These are phyloP conservation scores for Cydia pomonella DNA, from an alignment of 1,140 invertebrate species.

Conservation along the genomic window DNA sequence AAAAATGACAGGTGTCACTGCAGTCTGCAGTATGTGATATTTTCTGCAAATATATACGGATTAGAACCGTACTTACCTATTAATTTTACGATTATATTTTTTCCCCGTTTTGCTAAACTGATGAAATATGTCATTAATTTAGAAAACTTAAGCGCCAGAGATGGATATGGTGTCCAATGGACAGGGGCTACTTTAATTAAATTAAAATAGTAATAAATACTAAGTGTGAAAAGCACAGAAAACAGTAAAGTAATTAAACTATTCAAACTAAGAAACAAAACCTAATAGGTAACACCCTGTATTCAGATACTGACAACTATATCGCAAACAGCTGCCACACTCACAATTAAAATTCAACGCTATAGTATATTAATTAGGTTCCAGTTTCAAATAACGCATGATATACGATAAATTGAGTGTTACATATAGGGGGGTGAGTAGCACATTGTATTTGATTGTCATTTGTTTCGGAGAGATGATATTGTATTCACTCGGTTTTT, in stretches of 20 bases:
- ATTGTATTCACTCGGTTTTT: neutral
- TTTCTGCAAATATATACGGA: too few relatives aligned
- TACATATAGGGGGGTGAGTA: neutral
- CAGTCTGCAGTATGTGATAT: too few relatives aligned
- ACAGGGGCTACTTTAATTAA: too few relatives aligned
- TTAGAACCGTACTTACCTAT: too few relatives aligned
- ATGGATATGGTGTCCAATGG: too few relatives aligned
- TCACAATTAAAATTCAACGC: neutral
- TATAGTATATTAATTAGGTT: neutral
- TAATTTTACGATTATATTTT: too few relatives aligned
- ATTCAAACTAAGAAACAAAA: neutral
- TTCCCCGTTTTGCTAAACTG: too few relatives aligned
- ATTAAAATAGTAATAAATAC: slow-evolving; percentile 26
- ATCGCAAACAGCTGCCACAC: neutral
- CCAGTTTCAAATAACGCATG: neutral
- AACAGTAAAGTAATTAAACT: neutral
- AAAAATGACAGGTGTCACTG: too few relatives aligned
- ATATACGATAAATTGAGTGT: neutral
- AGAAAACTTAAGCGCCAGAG: too few relatives aligned
- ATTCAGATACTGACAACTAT: neutral
- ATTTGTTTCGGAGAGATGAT: slow-evolving; percentile 9
- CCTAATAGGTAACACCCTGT: neutral
- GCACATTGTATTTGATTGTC: neutral
- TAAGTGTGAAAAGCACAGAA: too few relatives aligned
- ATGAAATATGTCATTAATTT: too few relatives aligned